Evolutionary conservation across 2,888 invertebrate species (phyloP).

Genomic region (Spilarctia lutea): DNA sequence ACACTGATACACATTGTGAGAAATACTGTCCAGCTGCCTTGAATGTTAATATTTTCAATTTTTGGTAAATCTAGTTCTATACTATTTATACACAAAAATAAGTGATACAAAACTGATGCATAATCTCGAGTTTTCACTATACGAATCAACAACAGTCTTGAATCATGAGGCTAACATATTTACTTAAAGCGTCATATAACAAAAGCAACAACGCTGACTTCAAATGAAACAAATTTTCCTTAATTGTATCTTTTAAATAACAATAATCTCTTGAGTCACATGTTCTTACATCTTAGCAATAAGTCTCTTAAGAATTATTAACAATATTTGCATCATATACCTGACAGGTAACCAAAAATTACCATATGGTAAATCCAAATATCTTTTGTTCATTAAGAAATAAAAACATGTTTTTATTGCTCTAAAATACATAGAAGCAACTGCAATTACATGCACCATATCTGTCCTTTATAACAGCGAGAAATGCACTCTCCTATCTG

Average conservation of each 20-base stretch:
- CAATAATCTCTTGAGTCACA: neutral
- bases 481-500: neutral
- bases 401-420: neutral
- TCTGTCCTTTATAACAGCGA: neutral
- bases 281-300: neutral
- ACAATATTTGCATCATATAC: neutral
- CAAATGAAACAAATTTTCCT: neutral
- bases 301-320: neutral
- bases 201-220: neutral
- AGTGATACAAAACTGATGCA: neutral
- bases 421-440: neutral
- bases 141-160: neutral
- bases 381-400: neutral
- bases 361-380: neutral
- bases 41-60: constrained; percentile 16
- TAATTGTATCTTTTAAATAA: neutral
- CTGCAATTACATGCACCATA: neutral
- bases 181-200: neutral
- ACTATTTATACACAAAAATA: constrained; percentile 18
- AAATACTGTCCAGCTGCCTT: constrained; percentile 41
- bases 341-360: neutral
- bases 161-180: neutral
- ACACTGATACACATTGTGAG: constrained; percentile 42
- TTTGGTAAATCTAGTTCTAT: constrained; percentile 18
- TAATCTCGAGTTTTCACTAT: constrained; percentile 3